Evolutionary conservation across 1,140 invertebrate species (phyloP).

Genomic region (Drosophila nebulosa): DNA sequence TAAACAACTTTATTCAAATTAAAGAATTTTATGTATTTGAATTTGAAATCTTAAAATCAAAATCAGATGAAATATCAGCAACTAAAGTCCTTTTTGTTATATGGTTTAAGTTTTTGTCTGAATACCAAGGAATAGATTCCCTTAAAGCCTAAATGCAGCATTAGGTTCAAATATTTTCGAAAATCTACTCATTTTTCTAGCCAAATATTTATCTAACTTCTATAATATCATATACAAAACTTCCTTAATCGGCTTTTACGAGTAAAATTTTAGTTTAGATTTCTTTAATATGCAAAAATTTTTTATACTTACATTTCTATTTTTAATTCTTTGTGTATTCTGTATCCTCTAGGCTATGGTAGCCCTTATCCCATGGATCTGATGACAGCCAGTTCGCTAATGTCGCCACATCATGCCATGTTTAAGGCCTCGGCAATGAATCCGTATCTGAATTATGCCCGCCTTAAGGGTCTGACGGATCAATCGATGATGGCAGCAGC

Average conservation of each 20-base stretch:
- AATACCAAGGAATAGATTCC: too few relatives aligned
- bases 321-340: background rate
- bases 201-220: too few relatives aligned
- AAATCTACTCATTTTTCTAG: too few relatives aligned
- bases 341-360: constrained; percentile 81
- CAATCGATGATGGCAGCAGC: constrained; percentile 81
- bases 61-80: too few relatives aligned
- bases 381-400: constrained; percentile 86
- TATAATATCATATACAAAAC: too few relatives aligned
- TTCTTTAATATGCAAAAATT: background rate
- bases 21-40: background rate
- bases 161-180: too few relatives aligned
- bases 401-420: constrained; percentile 87
- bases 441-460: constrained; percentile 88
- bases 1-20: background rate
- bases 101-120: too few relatives aligned
- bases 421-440: constrained; percentile 85
- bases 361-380: constrained; percentile 86
- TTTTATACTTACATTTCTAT: background rate
- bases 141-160: too few relatives aligned
- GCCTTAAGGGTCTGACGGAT: constrained; percentile 84
- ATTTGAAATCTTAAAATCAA: too few relatives aligned
- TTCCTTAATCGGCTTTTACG: too few relatives aligned
- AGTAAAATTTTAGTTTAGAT: too few relatives aligned
- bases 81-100: too few relatives aligned